Evolutionary conservation across 2,113 vertebrate species (phyloP).

Genomic region (Stegostoma tigrinum): DNA sequence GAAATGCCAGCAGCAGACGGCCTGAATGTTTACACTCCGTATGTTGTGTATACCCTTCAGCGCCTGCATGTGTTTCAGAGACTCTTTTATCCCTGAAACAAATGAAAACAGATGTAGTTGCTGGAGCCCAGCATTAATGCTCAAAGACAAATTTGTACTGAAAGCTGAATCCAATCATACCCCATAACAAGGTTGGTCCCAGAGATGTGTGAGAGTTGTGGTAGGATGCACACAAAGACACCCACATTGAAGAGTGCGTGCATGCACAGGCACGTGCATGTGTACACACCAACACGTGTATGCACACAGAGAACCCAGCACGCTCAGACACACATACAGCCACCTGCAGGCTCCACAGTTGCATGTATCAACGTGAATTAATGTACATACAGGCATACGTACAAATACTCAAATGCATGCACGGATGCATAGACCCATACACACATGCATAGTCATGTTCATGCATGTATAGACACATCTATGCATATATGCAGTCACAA

Average conservation of each 20-base stretch:
- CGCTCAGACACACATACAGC: too few relatives aligned
- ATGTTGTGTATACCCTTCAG: neutral
- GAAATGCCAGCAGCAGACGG: neutral
- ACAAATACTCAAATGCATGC: slow-evolving; percentile 23
- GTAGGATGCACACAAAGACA: neutral
- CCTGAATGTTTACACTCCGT: neutral
- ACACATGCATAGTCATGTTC: neutral
- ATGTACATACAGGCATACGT: neutral
- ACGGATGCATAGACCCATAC: slow-evolving; percentile 21
- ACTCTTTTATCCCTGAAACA: slow-evolving; percentile 7
- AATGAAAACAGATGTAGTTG: slow-evolving; percentile 25
- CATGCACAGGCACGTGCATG: neutral
- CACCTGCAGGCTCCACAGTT: neutral
- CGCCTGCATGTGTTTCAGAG: neutral
- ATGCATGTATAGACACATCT: too few relatives aligned
- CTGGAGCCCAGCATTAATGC: neutral
- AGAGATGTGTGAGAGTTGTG: neutral
- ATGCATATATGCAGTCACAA: neutral
- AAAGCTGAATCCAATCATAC: neutral
- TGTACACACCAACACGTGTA: neutral
- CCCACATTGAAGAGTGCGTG: neutral
- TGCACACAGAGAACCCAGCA: neutral
- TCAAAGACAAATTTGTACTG: neutral
- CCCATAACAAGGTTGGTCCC: neutral
- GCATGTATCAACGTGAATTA: neutral